These are phyloP conservation scores for Lacerta bilineata DNA, from an alignment of 2,797 vertebrate genomes.

Conservation along the genomic window DNA sequence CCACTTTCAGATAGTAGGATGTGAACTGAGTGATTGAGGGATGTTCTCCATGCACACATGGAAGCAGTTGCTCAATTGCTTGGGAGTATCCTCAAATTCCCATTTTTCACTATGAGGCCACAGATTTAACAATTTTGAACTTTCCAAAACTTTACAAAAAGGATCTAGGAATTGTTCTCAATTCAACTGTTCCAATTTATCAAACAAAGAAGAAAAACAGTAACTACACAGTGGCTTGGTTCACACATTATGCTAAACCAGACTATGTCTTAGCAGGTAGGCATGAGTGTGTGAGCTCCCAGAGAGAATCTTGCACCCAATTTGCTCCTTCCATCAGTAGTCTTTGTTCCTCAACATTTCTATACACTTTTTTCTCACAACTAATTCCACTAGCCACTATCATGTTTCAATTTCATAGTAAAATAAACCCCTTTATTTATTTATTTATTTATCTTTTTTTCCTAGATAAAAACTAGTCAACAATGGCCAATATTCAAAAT, in stretches of 20 bases:
- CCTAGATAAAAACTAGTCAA: not conserved
- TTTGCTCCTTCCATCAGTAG: too few relatives aligned
- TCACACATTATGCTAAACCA: too few relatives aligned
- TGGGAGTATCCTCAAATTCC: not conserved
- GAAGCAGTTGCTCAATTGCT: not conserved
- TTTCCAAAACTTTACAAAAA: not conserved
- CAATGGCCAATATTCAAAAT: not conserved
- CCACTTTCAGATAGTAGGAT: not conserved
- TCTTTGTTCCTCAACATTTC: too few relatives aligned
- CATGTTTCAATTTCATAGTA: not conserved
- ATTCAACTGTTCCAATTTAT: not conserved
- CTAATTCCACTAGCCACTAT: not conserved
- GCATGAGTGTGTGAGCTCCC: too few relatives aligned
- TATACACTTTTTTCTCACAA: too few relatives aligned
- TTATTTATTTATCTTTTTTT: not conserved
- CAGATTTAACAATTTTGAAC: not conserved
- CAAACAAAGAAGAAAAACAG: conserved; percentile 11
- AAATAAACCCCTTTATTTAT: not conserved
- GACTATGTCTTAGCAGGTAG: too few relatives aligned
- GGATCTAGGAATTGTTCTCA: not conserved
- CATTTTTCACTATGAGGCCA: not conserved
- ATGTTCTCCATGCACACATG: not conserved
- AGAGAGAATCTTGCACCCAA: too few relatives aligned
- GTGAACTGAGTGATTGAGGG: not conserved
- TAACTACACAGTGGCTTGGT: not conserved